These are phyloP conservation scores for Protobothrops flavoviridis DNA, from an alignment of 2,113 vertebrate genomes.

Conservation along the genomic window DNA sequence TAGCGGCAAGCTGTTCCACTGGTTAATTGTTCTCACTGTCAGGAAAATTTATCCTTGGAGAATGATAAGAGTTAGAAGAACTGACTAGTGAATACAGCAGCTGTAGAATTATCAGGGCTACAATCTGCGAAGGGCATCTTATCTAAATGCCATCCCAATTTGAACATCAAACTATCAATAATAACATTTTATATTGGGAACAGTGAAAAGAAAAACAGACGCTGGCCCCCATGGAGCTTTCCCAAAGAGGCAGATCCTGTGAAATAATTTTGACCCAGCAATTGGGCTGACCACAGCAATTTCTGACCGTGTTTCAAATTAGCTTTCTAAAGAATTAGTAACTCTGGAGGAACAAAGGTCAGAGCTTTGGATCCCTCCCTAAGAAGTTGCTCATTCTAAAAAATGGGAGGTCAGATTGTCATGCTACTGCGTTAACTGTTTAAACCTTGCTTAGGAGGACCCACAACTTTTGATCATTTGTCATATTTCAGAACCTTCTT, in stretches of 20 bases:
- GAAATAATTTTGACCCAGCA: not conserved
- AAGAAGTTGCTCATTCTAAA: conserved; percentile 8
- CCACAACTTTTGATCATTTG: not conserved
- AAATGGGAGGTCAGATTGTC: not conserved
- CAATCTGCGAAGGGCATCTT: not conserved
- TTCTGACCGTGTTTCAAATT: not conserved
- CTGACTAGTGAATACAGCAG: too few species aligned
- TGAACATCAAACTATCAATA: not conserved
- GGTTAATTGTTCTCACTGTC: too few species aligned
- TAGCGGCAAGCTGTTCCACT: too few species aligned
- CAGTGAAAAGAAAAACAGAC: not conserved
- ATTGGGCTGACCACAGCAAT: not conserved
- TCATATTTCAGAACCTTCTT: not conserved
- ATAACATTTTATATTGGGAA: not conserved
- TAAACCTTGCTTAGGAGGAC: not conserved
- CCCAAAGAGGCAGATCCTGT: not conserved
- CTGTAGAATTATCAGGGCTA: too few species aligned
- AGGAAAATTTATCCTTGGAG: too few species aligned
- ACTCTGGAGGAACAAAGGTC: not conserved
- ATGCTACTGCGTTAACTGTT: not conserved
- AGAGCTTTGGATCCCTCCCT: not conserved
- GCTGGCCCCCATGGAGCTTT: too few species aligned
- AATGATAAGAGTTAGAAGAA: too few species aligned
- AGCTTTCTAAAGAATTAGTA: not conserved
- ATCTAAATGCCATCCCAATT: not conserved